phyloP scores from a whole-genome alignment of 2,888 invertebrate species.

The Minunthozetes semirufus region DNA sequence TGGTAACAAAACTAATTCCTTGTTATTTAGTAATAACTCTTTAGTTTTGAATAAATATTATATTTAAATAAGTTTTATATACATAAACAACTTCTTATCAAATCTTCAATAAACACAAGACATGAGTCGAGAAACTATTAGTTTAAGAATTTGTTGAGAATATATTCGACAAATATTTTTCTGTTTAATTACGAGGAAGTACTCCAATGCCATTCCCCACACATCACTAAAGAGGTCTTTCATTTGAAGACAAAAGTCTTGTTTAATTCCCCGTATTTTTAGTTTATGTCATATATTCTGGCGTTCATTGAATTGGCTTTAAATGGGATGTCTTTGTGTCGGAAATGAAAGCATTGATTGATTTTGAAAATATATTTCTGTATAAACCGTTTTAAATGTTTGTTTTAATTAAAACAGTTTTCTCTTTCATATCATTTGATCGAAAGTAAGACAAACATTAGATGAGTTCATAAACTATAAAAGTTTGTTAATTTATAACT shows the following conservation, averaged over 20 bases:
- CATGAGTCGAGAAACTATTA: neutral
- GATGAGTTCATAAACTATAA: neutral
- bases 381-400: neutral
- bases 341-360: neutral
- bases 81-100: conserved; percentile 24
- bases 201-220: conserved; percentile 20
- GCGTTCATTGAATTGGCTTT: neutral
- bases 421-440: neutral
- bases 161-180: neutral
- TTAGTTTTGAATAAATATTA: neutral
- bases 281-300: neutral
- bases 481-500: neutral
- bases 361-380: neutral
- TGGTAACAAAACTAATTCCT: conserved; percentile 5
- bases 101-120: conserved; percentile 19
- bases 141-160: neutral
- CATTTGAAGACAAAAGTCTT: neutral
- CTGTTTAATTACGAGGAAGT: neutral
- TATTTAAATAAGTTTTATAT: neutral
- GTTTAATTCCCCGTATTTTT: neutral
- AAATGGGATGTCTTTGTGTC: neutral
- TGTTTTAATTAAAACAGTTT: conserved; percentile 11
- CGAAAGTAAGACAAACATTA: neutral
- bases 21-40: conserved; percentile 23
- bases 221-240: neutral